Evolutionary conservation across 2,113 vertebrate species (phyloP), one percentile per base, ranked within the genome.

Genomic region (Asarcornis scutulata): DNA sequence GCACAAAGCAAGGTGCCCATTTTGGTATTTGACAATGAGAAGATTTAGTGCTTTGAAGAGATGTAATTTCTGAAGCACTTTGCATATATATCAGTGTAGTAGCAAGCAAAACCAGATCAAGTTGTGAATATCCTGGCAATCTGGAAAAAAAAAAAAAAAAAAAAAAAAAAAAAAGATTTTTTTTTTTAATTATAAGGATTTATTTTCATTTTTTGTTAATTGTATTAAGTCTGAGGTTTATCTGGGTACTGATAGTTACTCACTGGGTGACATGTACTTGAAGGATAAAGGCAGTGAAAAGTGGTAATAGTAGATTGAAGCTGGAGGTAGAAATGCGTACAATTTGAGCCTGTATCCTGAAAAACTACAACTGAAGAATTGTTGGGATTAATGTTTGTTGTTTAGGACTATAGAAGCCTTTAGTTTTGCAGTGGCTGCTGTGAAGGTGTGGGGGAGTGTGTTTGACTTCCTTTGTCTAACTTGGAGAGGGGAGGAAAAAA

Each of bases 161-260:
- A n/a, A n/a, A n/a, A n/a, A n/a, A n/a, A n/a, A n/a, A n/a, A n/a
- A n/a, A n/a, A 2, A 4, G 17, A 10, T 34, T 83, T 11, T 10
- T 59, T n/a, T 63, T 56, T 40, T 15, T 5, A 34, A 52, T 62
- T 1, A 3, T 40, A 38, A 12, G 5, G 6, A 26, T 79, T 93
- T 50, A 7, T 53, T 86, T 88, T 76, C 2, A 6, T 46, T 36
- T 31, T 4, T 50, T 36, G 22, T 4, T 50, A 53, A 32, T 26
- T 21, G 7, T 31, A n/a, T 32, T 53, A 76, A 48, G 15, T 63
- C 26, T 31, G 21, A 48, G n/a, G 29, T 22, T 77, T 0, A 0
- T 66, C 17, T 46, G 40, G 27, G 4, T 10, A 17, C 40, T n/a
- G 36, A 9, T 68, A 38, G 5, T 36, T 67, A 85, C 42, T 12